phyloP scores from a whole-genome alignment of 2,888 invertebrate genomes.

The Cheilosia scutellata region DNA sequence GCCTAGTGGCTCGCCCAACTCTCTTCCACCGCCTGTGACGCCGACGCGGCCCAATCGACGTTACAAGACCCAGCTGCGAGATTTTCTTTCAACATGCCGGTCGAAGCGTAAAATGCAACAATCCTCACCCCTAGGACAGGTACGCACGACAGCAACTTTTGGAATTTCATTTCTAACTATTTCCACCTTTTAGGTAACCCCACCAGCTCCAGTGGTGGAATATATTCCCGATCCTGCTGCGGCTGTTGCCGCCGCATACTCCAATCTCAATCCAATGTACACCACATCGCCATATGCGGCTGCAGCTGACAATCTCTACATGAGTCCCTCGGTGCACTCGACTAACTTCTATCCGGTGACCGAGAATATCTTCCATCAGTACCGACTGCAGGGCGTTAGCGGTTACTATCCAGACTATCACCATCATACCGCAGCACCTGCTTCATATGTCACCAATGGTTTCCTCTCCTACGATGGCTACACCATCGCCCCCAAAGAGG shows the following conservation, averaged over 20 bases:
- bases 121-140: slow-evolving; percentile 83
- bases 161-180: neutral
- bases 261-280: slow-evolving; percentile 91
- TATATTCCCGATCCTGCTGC: slow-evolving; percentile 85
- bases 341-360: slow-evolving; percentile 91
- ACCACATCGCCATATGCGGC: slow-evolving; percentile 90
- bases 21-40: slow-evolving; percentile 86
- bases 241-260: slow-evolving; percentile 91
- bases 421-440: slow-evolving; percentile 86
- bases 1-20: slow-evolving; percentile 85
- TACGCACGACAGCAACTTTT: slow-evolving; percentile 69
- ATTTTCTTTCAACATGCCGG: slow-evolving; percentile 96
- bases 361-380: slow-evolving; percentile 95
- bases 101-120: slow-evolving; percentile 89
- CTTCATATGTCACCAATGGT: slow-evolving; percentile 91
- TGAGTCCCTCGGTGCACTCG: slow-evolving; percentile 86
- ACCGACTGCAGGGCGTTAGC: slow-evolving; percentile 91
- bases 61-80: slow-evolving; percentile 96
- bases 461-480: slow-evolving; percentile 88
- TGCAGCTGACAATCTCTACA: slow-evolving; percentile 85
- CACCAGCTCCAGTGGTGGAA: slow-evolving; percentile 83
- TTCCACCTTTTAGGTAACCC: slow-evolving; percentile 77
- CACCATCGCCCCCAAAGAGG: slow-evolving; percentile 85
- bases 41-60: slow-evolving; percentile 93
- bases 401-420: slow-evolving; percentile 91